Base-by-base conservation (phyloP, 2,113 vertebrate species). In the Rhea pennata region DNA sequence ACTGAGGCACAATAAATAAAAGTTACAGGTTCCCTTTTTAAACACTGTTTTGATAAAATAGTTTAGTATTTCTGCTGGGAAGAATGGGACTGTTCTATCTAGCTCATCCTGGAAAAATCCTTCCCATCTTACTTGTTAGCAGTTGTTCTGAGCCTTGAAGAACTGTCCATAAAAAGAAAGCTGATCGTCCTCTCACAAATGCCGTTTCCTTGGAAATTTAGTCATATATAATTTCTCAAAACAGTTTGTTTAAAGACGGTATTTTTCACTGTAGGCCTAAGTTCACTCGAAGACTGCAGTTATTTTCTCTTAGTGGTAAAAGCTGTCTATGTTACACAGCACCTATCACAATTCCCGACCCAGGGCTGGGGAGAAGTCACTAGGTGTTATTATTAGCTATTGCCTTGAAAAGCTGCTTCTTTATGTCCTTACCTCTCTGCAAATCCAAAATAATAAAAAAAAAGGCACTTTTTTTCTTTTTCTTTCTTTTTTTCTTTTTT, bases 231-330 rank as follows among this genome's bases (percentile, higher is more conserved):
- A 11, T 48, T 82, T 86, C 88, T 72, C 31, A 58, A 44, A 82
- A 51, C 26, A 56, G 44, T 31, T 31, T 78, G 39, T 53, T 88
- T 36, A 61, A 65, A 73, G 74, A 9, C 0, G 2, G 19, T 59
- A 56, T n/a, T 87, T 79, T 65, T 40, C 27, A 36, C 13, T 0
- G 1, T 1, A 0, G 46, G 39, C 62, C n/a, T 3, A 3, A 74
- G 33, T 53, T 84, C 42, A 9, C 40, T 19, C 71, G 36, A 36
- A 62, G 54, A 46, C 73, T 33, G 67, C 36, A 53, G 74, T 66
- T 12, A 5, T 40, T 76, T 82, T 40, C 51, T 16, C 33, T 20
- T 56, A 0, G 0, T 2, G 27, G 65, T 15, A 75, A 44, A 72
- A 42, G 50, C 58, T 42, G 8, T 42, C 66, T 54, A 0, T 71